phyloP scores from a whole-genome alignment of 1,140 invertebrate genomes.

The Drosophila saltans region DNA sequence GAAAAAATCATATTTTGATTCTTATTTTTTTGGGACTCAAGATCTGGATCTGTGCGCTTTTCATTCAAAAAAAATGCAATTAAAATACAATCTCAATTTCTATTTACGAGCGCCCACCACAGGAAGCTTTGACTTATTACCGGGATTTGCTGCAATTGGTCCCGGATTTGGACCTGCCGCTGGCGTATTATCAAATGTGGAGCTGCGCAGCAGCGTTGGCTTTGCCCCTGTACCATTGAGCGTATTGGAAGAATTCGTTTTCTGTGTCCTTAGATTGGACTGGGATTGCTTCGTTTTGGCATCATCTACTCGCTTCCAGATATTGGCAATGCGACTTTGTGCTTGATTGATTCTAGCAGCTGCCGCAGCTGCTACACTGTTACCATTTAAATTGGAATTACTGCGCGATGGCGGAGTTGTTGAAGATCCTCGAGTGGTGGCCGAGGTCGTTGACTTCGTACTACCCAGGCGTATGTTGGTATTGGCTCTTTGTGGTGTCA shows the following conservation, averaged over 20 bases:
- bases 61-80: constrained; percentile 51
- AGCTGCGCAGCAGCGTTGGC: constrained; percentile 86
- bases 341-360: constrained; percentile 85
- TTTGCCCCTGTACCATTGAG: constrained; percentile 38
- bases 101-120: constrained; percentile 47
- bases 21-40: constrained; percentile 30
- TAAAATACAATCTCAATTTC: constrained; percentile 34
- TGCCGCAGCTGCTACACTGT: constrained; percentile 58
- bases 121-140: constrained; percentile 55
- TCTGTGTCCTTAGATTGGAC: constrained; percentile 61
- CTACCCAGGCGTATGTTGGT: constrained; percentile 76
- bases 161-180: neutral
- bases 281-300: constrained; percentile 72
- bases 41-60: constrained; percentile 43
- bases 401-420: constrained; percentile 85
- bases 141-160: neutral
- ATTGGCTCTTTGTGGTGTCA: constrained; percentile 85
- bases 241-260: constrained; percentile 70
- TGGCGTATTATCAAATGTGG: constrained; percentile 88
- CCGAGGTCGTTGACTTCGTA: constrained; percentile 56
- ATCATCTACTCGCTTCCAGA: constrained; percentile 94
- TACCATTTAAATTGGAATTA: constrained; percentile 84
- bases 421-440: constrained; percentile 84
- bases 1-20: constrained; percentile 61
- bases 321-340: constrained; percentile 93